Evolutionary conservation across 2,888 invertebrate genomes (phyloP).

Genomic region (Onthophagus sagittarius): DNA sequence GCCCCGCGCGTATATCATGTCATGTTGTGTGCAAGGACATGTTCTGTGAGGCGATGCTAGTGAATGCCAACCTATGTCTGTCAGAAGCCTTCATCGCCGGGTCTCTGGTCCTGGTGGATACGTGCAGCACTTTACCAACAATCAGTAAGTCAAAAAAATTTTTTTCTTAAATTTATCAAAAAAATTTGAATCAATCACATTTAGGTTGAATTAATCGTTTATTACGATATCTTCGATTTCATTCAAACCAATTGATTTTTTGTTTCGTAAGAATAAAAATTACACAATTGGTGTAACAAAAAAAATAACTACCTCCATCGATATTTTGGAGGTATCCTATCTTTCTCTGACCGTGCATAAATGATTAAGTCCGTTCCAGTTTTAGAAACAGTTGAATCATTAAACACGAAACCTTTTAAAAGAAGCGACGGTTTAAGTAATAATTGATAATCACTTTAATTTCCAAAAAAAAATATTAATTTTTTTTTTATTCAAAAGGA

Average conservation of each 20-base stretch:
- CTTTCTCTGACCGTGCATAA: neutral
- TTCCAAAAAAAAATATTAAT: neutral
- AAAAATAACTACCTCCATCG: neutral
- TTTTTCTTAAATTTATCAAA: neutral
- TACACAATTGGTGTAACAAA: neutral
- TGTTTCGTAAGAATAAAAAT: too few relatives aligned
- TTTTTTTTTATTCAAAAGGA: too few relatives aligned
- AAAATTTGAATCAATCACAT: neutral
- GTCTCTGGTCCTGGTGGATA: slow-evolving; percentile 51
- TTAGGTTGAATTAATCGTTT: neutral
- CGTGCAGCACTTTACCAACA: slow-evolving; percentile 48
- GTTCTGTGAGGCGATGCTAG: slow-evolving; percentile 49
- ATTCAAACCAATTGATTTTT: neutral
- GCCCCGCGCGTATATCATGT: slow-evolving; percentile 45
- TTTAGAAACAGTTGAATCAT: neutral
- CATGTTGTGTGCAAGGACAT: slow-evolving; percentile 35
- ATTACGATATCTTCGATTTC: neutral
- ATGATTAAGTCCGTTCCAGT: neutral
- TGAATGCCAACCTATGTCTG: slow-evolving; percentile 50
- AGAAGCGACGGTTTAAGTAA: neutral
- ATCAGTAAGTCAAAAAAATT: slow-evolving; percentile 45
- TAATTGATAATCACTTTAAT: neutral
- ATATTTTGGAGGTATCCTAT: neutral
- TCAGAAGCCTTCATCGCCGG: slow-evolving; percentile 52
- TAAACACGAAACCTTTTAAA: neutral